Base-by-base conservation (phyloP, 2,888 invertebrate species). In the Orthosia gracilis region DNA sequence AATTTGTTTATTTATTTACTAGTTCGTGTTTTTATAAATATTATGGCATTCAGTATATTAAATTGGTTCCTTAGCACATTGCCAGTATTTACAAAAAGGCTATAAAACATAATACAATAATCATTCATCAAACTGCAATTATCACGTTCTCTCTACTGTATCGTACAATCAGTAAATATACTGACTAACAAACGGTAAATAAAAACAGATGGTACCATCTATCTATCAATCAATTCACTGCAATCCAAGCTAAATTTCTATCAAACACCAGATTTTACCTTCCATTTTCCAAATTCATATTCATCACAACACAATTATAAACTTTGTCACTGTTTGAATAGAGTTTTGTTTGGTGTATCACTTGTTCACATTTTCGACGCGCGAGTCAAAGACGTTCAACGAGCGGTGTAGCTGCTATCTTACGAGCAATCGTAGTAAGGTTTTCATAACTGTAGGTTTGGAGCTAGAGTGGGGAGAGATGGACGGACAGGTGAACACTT, bases 191-290 rank as follows among this genome's bases (percentile, higher is more conserved):
- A 80, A 55, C 45, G 21, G 54, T 59, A 49, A 54, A 63, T 49
- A 49, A 52, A 75, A 50, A 17, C 18, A 40, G 1, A 49, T 52
- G 21, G 18, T 26, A 52, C 11, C 50, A 62, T 23, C 1, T 4
- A 73, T n/a, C 3, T 57, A 54, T 23, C 1, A 66, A 80, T 47
- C n/a, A 58, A 52, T 71, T 18, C 75, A 83, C 85, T 83, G 69
- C 66, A 85, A 76, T 85, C 78, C 82, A 66, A 63, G 58, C 65
- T 23, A 67, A 11, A 73, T 59, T 79, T 70, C 17, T 15, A 85
- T 52, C 31, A 70, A 72, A 69, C 86, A 76, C 76, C 72, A 57
- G 31, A 62, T 49, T 75, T 85, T 87, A 87, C 85, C 85, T 85
- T 69, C 18, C 78, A 69, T 85, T 80, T 87, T 85, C 87, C 71